Conservation (phyloP, 2,888 invertebrate species). For the Alcis repandata region DNA sequence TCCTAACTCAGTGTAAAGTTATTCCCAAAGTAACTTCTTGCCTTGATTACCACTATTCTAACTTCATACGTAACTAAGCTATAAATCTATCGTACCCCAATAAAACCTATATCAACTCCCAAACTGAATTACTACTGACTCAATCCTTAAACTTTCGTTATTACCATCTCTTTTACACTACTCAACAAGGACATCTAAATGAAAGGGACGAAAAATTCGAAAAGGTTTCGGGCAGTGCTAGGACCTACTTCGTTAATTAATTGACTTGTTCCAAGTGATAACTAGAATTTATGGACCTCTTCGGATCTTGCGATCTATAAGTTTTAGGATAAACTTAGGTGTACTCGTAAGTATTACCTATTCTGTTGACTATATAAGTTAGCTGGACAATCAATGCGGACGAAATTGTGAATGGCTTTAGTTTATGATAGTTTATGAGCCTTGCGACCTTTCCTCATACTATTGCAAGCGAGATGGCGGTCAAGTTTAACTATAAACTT, state of each 20-base stretch:
- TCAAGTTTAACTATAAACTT: too few species aligned
- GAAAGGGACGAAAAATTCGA: not conserved
- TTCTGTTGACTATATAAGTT: slow-evolving; percentile 7
- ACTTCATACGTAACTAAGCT: slow-evolving; percentile 7
- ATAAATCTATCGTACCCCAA: slow-evolving; percentile 19
- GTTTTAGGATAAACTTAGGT: not conserved
- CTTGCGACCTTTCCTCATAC: too few species aligned
- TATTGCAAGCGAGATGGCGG: too few species aligned
- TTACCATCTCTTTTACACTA: not conserved
- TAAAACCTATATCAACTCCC: slow-evolving; percentile 17
- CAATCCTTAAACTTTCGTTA: not conserved
- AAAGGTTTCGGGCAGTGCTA: not conserved
- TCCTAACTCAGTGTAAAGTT: not conserved
- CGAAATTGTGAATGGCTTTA: not conserved
- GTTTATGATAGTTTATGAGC: not conserved
- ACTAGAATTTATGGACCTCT: slow-evolving; percentile 18
- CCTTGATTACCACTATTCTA: not conserved
- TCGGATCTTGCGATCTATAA: slow-evolving; percentile 16
- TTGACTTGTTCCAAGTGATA: slow-evolving; percentile 19
- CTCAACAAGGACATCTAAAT: not conserved
- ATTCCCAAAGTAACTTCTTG: not conserved
- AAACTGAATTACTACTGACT: slow-evolving; percentile 3
- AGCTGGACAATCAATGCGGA: not conserved
- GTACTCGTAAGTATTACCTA: not conserved
- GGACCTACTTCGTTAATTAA: slow-evolving; percentile 13